phyloP scores from a whole-genome alignment of 1,140 invertebrate genomes.

The Panonychus citri region DNA sequence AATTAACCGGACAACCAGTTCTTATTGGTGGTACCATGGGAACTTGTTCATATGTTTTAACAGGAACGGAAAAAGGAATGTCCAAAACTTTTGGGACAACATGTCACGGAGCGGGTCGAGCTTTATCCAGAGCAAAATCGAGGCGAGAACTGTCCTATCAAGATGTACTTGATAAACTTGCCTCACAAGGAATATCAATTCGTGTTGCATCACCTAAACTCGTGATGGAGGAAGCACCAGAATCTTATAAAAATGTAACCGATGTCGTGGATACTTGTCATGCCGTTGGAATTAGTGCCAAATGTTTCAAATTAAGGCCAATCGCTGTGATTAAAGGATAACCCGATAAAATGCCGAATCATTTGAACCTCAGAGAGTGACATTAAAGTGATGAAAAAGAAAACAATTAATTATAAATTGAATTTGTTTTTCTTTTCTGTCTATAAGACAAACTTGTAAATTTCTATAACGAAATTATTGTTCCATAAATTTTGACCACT shows the following conservation, averaged over 20 bases:
- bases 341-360: no score
- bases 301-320: conserved; percentile 85
- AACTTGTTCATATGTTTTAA: conserved; percentile 95
- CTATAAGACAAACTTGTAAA: no score
- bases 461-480: no score
- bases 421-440: no score
- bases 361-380: no score
- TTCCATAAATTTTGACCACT: no score
- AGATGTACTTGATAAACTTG: conserved; percentile 61
- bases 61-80: conserved; percentile 91
- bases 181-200: conserved; percentile 82
- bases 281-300: conserved; percentile 85
- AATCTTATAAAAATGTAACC: conserved; percentile 90
- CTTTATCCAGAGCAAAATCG: conserved; percentile 87
- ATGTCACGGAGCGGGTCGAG: conserved; percentile 94
- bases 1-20: conserved; percentile 91
- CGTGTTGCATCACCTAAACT: conserved; percentile 91
- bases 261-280: conserved; percentile 99
- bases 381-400: no score
- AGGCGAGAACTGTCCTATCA: conserved; percentile 81
- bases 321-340: conserved; percentile 96
- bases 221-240: conserved; percentile 22
- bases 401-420: no score
- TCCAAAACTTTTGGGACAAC: conserved; percentile 96
- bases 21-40: conserved; percentile 99